Base-by-base conservation (phyloP, 2,888 invertebrate species). In the Cryptophagus acutangulus region DNA sequence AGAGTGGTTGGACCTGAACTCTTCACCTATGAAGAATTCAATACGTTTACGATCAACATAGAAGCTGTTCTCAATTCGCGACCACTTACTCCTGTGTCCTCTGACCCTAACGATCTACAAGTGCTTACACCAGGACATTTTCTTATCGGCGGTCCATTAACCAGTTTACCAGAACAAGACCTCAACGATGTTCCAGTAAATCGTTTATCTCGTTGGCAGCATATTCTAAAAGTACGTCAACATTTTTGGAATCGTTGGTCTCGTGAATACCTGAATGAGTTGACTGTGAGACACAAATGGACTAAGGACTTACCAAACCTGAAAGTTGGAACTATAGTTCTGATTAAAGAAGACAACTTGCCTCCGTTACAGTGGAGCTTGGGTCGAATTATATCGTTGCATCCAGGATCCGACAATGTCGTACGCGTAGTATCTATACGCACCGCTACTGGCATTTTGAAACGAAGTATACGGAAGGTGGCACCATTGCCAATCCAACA, bases 121-220 rank as follows among this genome's bases (percentile, higher is more conserved):
- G n/a, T 4, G n/a, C 9, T 26, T 3, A 26, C 26, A 12, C 26
- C 26, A 26, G 26, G 26, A 4, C 26, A 26, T 26, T 26, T 26
- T 26, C 3, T 26, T 6, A 26, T 26, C 4, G 4, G 9, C 3
- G 12, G 4, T 4, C 10, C 26, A 4, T 8, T 26, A n/a, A 26
- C 26, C 3, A 13, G 12, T n/a, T n/a, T 6, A 3, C 4, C 26
- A n/a, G 26, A 26, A 8, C 26, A 26, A n/a, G 9, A 26, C 12
- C 12, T 4, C n/a, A n/a, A 3, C 12, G 26, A 26, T 12, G 12
- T n/a, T n/a, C 26, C 26, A n/a, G 3, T 8, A n/a, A 26, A 26
- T n/a, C n/a, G 26, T n/a, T 26, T 26, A n/a, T 12, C n/a, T 4
- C 12, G n/a, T 8, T 26, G 26, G 26, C 4, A 26, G 12, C 26